phyloP scores from a whole-genome alignment of 2,113 vertebrate genomes.

The Corythoichthys intestinalis region DNA sequence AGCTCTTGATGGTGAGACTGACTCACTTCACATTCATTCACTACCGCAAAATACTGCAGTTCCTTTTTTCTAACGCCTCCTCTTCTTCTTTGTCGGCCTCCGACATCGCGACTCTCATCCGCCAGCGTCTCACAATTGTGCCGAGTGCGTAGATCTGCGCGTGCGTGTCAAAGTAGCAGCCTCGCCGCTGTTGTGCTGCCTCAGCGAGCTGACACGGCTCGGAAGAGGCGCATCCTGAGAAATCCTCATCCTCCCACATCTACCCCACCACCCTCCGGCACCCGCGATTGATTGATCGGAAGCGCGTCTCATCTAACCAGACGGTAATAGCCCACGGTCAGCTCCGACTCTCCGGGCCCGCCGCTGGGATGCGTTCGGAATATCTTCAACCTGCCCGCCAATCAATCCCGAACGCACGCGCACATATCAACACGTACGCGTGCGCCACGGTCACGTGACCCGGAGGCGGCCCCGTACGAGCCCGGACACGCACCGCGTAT shows the following conservation, averaged over 20 bases:
- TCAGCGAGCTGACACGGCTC: neutral
- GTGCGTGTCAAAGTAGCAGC: neutral
- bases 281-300: neutral
- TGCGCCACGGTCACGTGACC: no score
- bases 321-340: neutral
- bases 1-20: constrained; percentile 41
- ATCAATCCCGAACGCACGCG: neutral
- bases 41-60: constrained; percentile 9
- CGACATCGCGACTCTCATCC: constrained; percentile 15
- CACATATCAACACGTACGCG: neutral
- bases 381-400: neutral
- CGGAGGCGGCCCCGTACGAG: no score
- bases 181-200: neutral
- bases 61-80: constrained; percentile 38
- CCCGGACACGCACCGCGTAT: no score
- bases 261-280: neutral
- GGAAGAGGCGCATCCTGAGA: neutral
- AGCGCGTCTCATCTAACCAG: neutral
- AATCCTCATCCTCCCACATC: neutral
- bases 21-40: constrained; percentile 54
- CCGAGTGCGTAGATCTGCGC: neutral
- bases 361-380: neutral
- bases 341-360: neutral
- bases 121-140: neutral
- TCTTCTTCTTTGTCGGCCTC: constrained; percentile 17